Conservation (phyloP, 2,888 invertebrate species). For the Heliconius cydno region DNA sequence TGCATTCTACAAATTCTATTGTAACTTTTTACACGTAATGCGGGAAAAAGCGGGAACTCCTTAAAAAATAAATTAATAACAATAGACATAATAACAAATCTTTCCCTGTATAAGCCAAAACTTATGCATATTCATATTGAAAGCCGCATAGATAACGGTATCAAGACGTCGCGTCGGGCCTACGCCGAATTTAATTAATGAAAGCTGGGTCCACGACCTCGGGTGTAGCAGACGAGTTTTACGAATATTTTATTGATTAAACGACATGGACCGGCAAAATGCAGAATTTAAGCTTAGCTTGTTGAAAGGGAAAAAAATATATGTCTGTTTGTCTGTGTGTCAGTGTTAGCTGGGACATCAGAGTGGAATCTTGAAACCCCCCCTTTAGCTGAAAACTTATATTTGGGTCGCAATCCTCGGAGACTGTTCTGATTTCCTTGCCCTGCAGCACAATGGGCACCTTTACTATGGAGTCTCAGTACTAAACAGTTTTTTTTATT, state of each 20-base stretch:
- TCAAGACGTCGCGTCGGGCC: conserved; percentile 22
- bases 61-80: not conserved
- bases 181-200: conserved; percentile 30
- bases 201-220: conserved; percentile 31
- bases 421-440: no score
- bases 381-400: no score
- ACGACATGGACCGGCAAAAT: not conserved
- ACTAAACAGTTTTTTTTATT: no score
- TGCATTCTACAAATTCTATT: no score
- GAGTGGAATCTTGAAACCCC: no score
- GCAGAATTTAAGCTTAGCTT: not conserved
- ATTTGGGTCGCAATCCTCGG: no score
- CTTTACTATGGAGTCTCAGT: no score
- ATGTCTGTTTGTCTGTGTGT: not conserved
- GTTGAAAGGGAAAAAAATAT: not conserved
- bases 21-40: no score
- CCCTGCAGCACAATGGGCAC: no score
- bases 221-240: conserved; percentile 17
- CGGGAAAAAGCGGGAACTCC: no score
- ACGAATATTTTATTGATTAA: conserved; percentile 29
- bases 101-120: not conserved
- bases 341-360: no score
- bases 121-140: conserved; percentile 10
- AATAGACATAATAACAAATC: not conserved
- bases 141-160: conserved; percentile 29